Evolutionary conservation across 2,797 vertebrate genomes (phyloP), one percentile per base, ranked within the genome.

Genomic region (Mareca penelope): DNA sequence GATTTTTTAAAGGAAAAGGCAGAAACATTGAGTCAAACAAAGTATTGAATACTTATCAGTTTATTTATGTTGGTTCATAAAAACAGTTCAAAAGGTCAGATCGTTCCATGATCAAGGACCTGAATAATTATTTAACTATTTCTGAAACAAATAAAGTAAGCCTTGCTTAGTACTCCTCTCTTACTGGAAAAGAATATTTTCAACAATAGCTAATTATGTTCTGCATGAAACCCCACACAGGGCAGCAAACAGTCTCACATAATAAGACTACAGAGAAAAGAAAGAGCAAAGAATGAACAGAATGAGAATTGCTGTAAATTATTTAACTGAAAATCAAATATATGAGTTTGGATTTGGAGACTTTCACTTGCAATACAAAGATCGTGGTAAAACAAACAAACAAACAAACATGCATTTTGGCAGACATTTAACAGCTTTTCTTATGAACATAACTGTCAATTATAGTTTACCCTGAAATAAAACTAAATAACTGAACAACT

Each of bases 1-100:
- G 63, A 95, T 94, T 97, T 97, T 94, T 95, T 91, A 95, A 96
- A 93, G 88, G 44, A 88, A 93, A 82, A 89, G n/a, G 44, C 31
- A 95, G 83, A 97, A 96, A 93, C 80, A 90, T 16, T 68, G 76
- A 89, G 35, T 65, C 44, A 69, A 78, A 80, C 59, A 69, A 94
- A 96, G 79, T 57, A 82, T 12, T 64, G 44, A 90, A 63, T 37
- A 46, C 16, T 42, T 76, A 63, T 1, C 28, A 39, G 8, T 57
- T 52, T 75, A 75, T 80, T 94, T 90, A 76, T 11, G 28, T 17
- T 28, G 61, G 67, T 71, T 89, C 33, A 75, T 64, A 71, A 77
- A 79, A 52, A 44, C 56, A 80, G 9, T 28, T 81, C 46, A 89
- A 29, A 76, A 72, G 13, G 13, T 60, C 17, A 44, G 28, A 13